A percentile compares a stretch with the other conserved stretches of the same genome.
These are phyloP conservation scores for Disparrhopalites patrizii DNA, from an alignment of 2,888 invertebrate species.

Conservation along the genomic window DNA sequence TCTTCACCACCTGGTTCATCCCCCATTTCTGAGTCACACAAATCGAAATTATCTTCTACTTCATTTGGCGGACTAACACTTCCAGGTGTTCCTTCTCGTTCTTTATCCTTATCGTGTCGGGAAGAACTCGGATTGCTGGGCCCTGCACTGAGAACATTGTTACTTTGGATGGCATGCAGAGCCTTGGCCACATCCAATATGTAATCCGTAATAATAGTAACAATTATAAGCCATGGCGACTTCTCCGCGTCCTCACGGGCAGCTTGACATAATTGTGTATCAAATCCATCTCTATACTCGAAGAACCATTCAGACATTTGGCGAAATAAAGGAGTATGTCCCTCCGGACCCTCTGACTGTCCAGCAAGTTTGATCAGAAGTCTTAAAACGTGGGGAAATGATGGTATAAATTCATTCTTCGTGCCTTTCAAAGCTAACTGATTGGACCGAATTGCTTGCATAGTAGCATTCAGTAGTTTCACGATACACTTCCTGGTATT, in stretches of 20 bases:
- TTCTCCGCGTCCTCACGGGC: slow-evolving; percentile 15
- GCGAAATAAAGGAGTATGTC: slow-evolving; percentile 41
- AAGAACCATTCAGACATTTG: slow-evolving; percentile 47
- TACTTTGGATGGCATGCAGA: slow-evolving; percentile 30
- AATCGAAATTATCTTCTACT: slow-evolving; percentile 48
- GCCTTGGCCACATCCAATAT: slow-evolving; percentile 46
- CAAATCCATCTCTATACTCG: slow-evolving; percentile 38
- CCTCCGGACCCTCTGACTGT: slow-evolving; percentile 39
- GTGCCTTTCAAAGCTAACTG: background rate
- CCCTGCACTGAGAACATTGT: background rate
- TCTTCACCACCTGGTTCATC: slow-evolving; percentile 86
- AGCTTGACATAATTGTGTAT: slow-evolving; percentile 9
- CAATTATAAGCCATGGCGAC: slow-evolving; percentile 33
- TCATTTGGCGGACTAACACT: slow-evolving; percentile 45
- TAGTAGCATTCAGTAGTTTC: background rate
- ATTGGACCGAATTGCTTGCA: background rate
- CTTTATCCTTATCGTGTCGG: slow-evolving; percentile 26
- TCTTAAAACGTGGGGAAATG: slow-evolving; percentile 41
- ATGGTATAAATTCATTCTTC: slow-evolving; percentile 24
- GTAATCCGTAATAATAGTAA: slow-evolving; percentile 44
- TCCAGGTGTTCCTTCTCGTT: slow-evolving; percentile 44
- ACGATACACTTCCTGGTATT: slow-evolving; percentile 14
- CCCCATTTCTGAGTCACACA: slow-evolving; percentile 73
- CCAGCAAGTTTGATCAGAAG: slow-evolving; percentile 45
- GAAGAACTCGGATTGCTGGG: slow-evolving; percentile 20